phyloP scores from a whole-genome alignment of 2,888 invertebrate species.

The Hoplodrina ambigua region DNA sequence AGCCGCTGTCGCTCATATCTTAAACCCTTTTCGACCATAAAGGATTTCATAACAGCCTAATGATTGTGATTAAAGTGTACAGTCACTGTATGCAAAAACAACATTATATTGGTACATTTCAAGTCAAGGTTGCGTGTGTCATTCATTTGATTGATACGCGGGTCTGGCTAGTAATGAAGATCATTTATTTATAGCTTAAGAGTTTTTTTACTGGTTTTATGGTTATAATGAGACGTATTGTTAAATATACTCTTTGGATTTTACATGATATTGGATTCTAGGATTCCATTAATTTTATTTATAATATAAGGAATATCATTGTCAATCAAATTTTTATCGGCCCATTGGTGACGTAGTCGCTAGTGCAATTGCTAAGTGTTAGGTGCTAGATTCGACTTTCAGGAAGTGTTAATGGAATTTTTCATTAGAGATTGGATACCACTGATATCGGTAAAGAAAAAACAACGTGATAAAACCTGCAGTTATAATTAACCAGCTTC shows the following conservation, averaged over 20 bases:
- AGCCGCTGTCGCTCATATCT: conserved; percentile 18
- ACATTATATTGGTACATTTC: conserved; percentile 47
- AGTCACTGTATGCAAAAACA: conserved; percentile 53
- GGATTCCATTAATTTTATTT: no score
- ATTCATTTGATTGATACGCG: conserved; percentile 51
- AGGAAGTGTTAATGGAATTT: no score
- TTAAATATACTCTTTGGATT: background rate
- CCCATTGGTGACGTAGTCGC: no score
- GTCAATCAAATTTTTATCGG: no score
- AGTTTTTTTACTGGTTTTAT: background rate
- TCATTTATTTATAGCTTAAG: conserved; percentile 31
- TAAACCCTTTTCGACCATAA: conserved; percentile 5
- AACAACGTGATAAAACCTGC: no score
- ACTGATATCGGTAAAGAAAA: no score
- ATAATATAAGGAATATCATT: no score
- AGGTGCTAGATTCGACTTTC: no score
- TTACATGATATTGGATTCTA: no score
- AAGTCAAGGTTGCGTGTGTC: conserved; percentile 49
- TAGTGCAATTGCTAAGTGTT: no score
- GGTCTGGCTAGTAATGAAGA: conserved; percentile 47
- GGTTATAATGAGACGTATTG: conserved; percentile 20
- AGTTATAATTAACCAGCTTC: no score
- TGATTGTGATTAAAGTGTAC: conserved; percentile 55
- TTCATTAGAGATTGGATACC: no score
- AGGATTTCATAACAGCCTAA: conserved; percentile 50